A percentile compares a stretch with the other conserved stretches of the same genome.
Conservation (phyloP, 35 echinoderm and acorn worm species). For the Patiria miniata region DNA sequence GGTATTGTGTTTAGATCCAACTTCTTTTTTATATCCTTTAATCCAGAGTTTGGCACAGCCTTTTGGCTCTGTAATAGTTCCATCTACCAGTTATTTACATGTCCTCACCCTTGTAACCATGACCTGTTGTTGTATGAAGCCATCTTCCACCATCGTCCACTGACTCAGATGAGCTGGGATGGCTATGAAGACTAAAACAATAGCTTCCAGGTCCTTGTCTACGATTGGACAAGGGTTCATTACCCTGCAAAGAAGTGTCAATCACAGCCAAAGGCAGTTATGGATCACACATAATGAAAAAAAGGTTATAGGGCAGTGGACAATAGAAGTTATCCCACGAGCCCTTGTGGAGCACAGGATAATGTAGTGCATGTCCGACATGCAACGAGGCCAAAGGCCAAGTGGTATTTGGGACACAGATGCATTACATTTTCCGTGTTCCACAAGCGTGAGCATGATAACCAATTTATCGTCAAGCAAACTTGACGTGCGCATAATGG, state of each 20-base stretch:
- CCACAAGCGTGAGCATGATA: too few species aligned
- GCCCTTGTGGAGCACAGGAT: too few species aligned
- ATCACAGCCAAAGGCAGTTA: not conserved
- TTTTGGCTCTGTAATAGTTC: too few species aligned
- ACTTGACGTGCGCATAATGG: too few species aligned
- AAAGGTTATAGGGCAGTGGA: not conserved
- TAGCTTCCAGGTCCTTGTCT: slow-evolving; percentile 67
- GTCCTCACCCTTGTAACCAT: slow-evolving; percentile 77
- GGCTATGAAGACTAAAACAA: slow-evolving; percentile 75
- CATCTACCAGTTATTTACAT: not conserved
- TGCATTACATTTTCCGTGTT: too few species aligned
- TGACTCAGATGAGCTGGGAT: slow-evolving; percentile 72
- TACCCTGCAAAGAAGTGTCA: slow-evolving; percentile 44
- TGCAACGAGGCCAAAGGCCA: too few species aligned
- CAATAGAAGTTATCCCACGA: not conserved
- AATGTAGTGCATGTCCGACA: too few species aligned
- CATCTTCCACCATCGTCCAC: slow-evolving; percentile 56
- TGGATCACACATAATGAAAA: not conserved
- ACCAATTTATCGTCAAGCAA: too few species aligned
- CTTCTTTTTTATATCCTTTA: too few species aligned
- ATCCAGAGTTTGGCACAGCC: too few species aligned
- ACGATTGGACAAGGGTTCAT: slow-evolving; percentile 94
- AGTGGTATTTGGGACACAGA: too few species aligned
- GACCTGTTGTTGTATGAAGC: slow-evolving; percentile 62
- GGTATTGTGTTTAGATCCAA: too few species aligned